Percentiles rank a stretch among this genome's conserved stretches.
Evolutionary conservation across 1,140 invertebrate genomes (phyloP).

Genomic region (Goniozus legneri): DNA sequence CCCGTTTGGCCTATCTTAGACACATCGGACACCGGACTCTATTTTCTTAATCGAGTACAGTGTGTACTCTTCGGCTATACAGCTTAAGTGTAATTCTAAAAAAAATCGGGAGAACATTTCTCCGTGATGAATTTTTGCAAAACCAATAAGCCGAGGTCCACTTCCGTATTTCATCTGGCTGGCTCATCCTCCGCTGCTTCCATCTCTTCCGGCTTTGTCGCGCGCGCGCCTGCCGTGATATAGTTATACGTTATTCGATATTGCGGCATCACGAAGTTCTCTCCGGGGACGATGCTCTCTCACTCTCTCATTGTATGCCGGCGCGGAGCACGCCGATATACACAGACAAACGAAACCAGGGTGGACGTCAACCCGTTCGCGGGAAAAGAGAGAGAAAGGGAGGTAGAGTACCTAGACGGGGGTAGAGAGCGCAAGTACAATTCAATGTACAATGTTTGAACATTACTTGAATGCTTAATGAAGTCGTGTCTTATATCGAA

Average conservation of each 20-base stretch:
- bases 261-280: slow-evolving; percentile 42
- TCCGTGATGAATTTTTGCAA: no score
- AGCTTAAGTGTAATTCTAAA: no score
- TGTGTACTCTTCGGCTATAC: no score
- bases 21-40: no score
- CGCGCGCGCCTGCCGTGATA: slow-evolving; percentile 20
- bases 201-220: not conserved
- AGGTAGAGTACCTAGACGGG: not conserved
- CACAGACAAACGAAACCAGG: no score
- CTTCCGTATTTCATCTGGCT: no score
- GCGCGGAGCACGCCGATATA: slow-evolving; percentile 7
- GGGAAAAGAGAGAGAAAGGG: not conserved
- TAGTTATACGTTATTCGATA: slow-evolving; percentile 48
- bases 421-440: slow-evolving; percentile 26
- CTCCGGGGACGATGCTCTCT: slow-evolving; percentile 37
- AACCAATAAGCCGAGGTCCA: no score
- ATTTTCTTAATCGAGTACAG: no score
- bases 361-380: no score
- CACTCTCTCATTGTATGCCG: slow-evolving; percentile 42
- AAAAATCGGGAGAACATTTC: no score
- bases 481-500: slow-evolving; percentile 50
- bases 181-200: slow-evolving; percentile 3
- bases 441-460: slow-evolving; percentile 44
- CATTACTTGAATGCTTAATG: slow-evolving; percentile 51
- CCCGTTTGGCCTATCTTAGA: no score